Conservation (phyloP, 2,797 vertebrate species). For the Cossypha heuglini region DNA sequence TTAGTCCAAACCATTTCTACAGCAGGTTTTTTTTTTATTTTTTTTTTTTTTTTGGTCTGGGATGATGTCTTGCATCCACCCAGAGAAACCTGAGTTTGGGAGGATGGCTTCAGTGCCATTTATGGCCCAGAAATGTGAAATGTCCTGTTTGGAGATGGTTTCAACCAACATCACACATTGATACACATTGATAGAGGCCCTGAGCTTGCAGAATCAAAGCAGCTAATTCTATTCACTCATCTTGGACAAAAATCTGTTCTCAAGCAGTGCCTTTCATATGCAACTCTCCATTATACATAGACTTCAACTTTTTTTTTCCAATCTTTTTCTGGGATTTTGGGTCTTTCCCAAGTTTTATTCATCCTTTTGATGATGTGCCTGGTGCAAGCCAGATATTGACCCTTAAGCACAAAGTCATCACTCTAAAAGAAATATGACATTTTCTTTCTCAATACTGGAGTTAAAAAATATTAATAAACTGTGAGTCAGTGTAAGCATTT, state of each 20-base stretch:
- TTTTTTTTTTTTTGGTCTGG: not conserved
- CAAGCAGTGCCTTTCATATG: not conserved
- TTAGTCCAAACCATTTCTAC: not conserved
- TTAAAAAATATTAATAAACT: not conserved
- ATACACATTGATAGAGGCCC: too few relatives aligned
- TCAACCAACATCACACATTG: not conserved
- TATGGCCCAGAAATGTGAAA: not conserved
- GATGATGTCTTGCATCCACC: not conserved
- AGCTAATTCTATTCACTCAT: not conserved
- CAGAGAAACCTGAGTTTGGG: not conserved
- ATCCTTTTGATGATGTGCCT: not conserved
- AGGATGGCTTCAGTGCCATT: not conserved
- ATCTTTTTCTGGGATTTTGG: not conserved
- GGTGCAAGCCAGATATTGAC: not conserved
- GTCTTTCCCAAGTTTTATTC: not conserved
- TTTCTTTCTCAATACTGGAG: not conserved
- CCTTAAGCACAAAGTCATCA: not conserved
- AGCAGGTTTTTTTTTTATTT: not conserved
- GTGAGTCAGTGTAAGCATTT: not conserved
- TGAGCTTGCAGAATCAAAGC: not conserved
- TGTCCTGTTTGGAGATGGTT: not conserved
- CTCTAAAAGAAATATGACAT: not conserved
- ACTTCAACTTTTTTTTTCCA: not conserved
- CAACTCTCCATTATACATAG: not conserved
- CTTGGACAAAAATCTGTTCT: not conserved